These are phyloP conservation scores for Macrocentrus cingulum DNA, from an alignment of 1,140 invertebrate genomes.

Conservation along the genomic window DNA sequence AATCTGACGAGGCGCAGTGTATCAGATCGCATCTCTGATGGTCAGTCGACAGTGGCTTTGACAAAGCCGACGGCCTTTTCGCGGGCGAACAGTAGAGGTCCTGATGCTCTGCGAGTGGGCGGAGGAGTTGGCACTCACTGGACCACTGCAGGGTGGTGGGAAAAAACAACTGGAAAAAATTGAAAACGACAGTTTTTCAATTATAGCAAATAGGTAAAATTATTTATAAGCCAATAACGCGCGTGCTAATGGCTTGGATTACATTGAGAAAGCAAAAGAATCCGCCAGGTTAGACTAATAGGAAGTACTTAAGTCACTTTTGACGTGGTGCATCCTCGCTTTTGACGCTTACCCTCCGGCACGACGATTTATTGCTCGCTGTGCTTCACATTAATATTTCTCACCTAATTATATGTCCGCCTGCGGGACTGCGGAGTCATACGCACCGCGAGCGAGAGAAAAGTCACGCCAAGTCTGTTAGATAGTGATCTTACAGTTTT, in stretches of 20 bases:
- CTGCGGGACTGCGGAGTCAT: slow-evolving; percentile 21
- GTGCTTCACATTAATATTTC: slow-evolving; percentile 46
- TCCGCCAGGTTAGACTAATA: slow-evolving; percentile 8
- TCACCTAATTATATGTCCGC: slow-evolving; percentile 48
- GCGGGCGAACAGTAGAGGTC: slow-evolving; percentile 1
- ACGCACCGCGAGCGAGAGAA: slow-evolving; percentile 27
- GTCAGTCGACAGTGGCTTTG: slow-evolving; percentile 44
- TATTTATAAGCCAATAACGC: no score
- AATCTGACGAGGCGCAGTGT: slow-evolving; percentile 48
- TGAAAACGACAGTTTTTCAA: no score
- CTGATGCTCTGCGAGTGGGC: no score
- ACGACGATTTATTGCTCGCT: slow-evolving; percentile 40
- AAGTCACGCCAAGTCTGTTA: slow-evolving; percentile 41
- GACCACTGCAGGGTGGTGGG: no score
- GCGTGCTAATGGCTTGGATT: background rate
- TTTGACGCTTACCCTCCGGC: slow-evolving; percentile 44
- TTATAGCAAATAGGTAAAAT: slow-evolving; percentile 1
- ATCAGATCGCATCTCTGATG: slow-evolving; percentile 49
- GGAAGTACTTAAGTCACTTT: slow-evolving; percentile 39
- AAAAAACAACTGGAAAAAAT: no score
- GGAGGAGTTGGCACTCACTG: no score
- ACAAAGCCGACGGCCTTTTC: slow-evolving; percentile 46
- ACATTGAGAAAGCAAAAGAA: background rate
- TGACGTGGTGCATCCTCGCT: slow-evolving; percentile 33
- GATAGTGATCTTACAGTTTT: slow-evolving; percentile 33